Conservation (phyloP, 2,113 vertebrate species). For the Phaethornis superciliosus region DNA sequence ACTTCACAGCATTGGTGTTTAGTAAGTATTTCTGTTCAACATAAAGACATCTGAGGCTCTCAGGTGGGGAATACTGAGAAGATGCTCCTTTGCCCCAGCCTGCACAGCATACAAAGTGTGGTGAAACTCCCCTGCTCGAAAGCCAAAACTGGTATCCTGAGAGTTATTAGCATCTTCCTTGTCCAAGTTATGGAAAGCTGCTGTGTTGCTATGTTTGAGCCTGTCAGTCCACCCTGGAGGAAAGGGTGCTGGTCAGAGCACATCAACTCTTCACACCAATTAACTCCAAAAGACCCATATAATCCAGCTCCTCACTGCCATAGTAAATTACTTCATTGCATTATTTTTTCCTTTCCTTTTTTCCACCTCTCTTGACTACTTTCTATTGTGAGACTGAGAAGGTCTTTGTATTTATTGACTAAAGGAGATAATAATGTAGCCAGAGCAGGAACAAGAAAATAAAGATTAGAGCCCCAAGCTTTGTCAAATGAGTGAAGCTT, state of each 20-base stretch:
- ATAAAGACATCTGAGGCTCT: neutral
- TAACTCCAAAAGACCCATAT: neutral
- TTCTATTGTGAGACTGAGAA: neutral
- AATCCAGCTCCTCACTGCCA: neutral
- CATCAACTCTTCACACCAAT: neutral
- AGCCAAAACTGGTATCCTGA: neutral
- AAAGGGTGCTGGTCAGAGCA: neutral
- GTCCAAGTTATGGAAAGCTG: neutral
- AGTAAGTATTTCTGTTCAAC: neutral
- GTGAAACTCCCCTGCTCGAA: neutral
- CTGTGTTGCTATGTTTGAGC: neutral
- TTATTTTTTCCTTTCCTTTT: neutral
- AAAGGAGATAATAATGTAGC: neutral
- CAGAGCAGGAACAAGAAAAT: neutral
- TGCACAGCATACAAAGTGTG: rapidly evolving
- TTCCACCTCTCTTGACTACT: neutral
- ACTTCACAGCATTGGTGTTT: rapidly evolving
- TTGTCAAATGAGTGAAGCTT: neutral
- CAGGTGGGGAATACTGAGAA: neutral
- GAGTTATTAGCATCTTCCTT: neutral
- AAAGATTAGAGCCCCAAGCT: neutral
- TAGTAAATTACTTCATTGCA: neutral
- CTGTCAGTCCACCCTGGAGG: neutral
- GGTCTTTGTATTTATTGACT: neutral
- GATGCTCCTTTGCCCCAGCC: neutral